Conservation (phyloP, 2,797 vertebrate genomes). For the Picus viridis region DNA sequence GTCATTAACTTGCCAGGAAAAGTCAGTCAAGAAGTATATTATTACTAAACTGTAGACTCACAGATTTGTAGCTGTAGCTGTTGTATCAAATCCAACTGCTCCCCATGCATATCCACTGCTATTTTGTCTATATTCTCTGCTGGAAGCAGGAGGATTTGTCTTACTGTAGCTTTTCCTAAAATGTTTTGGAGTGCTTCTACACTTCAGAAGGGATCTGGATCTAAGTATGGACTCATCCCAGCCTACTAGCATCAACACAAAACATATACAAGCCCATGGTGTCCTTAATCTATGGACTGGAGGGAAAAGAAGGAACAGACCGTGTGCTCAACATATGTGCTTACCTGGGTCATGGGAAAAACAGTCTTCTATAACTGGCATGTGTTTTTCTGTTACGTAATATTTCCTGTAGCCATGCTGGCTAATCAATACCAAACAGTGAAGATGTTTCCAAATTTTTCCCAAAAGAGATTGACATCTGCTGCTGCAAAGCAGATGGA, state of each 20-base stretch:
- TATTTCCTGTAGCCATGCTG: not conserved
- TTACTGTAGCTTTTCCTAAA: not conserved
- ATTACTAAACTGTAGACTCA: slow-evolving; percentile 58
- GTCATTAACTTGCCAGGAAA: slow-evolving; percentile 67
- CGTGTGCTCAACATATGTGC: not conserved
- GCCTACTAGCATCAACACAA: not conserved
- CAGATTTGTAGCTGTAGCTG: slow-evolving; percentile 17
- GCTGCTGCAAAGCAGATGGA: slow-evolving; percentile 18
- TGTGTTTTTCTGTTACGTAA: slow-evolving; percentile 24
- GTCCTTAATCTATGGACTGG: not conserved
- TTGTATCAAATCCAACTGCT: not conserved
- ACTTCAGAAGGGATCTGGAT: not conserved
- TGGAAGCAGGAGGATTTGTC: not conserved
- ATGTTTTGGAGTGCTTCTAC: not conserved
- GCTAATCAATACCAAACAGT: slow-evolving; percentile 20
- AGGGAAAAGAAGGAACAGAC: not conserved
- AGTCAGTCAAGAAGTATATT: slow-evolving; percentile 62
- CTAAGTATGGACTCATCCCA: not conserved
- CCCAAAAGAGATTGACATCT: slow-evolving; percentile 21
- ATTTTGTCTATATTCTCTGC: not conserved
- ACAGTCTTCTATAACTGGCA: not conserved
- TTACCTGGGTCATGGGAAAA: not conserved
- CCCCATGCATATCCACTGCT: not conserved
- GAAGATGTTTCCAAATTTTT: slow-evolving; percentile 5
- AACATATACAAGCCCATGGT: not conserved